Base-by-base conservation (phyloP, 2,888 invertebrate genomes). In the Antheraea assamensis region DNA sequence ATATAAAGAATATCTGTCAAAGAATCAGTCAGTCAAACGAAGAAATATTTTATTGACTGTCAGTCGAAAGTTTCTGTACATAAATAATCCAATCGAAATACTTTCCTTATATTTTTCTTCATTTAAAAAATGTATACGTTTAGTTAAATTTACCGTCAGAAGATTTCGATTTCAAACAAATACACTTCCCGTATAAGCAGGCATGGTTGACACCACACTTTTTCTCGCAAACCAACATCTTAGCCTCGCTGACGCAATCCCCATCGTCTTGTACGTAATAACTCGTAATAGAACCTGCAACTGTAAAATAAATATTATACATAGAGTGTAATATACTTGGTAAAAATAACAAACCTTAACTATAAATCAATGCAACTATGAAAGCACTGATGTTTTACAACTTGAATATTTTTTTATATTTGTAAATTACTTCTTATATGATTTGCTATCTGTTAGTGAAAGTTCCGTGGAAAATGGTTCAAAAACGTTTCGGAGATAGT, bases 171-270 rank as follows among this genome's bases (percentile, higher is more conserved):
- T 71, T 64, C 8, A 74, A 17, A 71, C 82, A 83, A 66, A 80
- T 74, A 49, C 82, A 83, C 68, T 77, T 78, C 0, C 79, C 79
- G 3, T 75, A 24, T 2, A 81, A 27, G 31, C 82, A 83, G 0
- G 73, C 78, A 27, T 82, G 74, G 5, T 71, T 68, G 15, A 42
- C 17, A 0, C 78, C 79, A 42, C 82, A 83, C 49, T 71, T 74
- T 55, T 71, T 8, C 10, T 72, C 47, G 73, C 82, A 82, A 7
- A 52, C 42, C 8, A 70, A 30, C 21, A 21, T 27, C 47, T 70
- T 24, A 3, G 58, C 58, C 19, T 70, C 27, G 21, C n/a, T 70
- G 35, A 35, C 42, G n/a, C 73, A 73, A 58, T 21, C 58, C 1
- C 42, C 27, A n/a, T 70, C 70, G 0, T 58, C 13, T 1, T 47